phyloP scores from a whole-genome alignment of 1,140 invertebrate genomes.

The Sycobia sp. region DNA sequence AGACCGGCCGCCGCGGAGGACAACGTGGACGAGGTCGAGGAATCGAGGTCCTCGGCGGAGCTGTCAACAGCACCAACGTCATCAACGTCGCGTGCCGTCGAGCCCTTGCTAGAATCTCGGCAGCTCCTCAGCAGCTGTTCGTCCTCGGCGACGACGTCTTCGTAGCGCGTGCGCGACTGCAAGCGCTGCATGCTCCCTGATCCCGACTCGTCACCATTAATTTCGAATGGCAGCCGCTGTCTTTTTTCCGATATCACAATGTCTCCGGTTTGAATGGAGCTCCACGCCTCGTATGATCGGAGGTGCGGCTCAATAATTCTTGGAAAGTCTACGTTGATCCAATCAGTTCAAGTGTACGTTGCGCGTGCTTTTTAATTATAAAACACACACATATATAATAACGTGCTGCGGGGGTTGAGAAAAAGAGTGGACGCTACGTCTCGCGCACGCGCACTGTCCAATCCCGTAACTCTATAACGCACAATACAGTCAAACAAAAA shows the following conservation, averaged over 20 bases:
- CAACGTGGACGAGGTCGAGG: not conserved
- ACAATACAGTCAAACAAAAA: too few relatives aligned
- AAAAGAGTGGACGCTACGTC: not conserved
- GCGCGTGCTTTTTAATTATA: too few relatives aligned
- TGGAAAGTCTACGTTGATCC: too few relatives aligned
- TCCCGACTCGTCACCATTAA: conserved; percentile 22
- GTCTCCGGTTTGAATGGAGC: too few relatives aligned
- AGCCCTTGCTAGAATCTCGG: conserved; percentile 46
- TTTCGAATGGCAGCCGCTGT: not conserved
- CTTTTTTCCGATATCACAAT: too few relatives aligned
- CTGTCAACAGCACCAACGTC: conserved; percentile 44
- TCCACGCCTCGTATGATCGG: too few relatives aligned
- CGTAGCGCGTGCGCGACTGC: conserved; percentile 50
- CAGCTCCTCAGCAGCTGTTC: conserved; percentile 55
- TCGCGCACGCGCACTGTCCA: not conserved
- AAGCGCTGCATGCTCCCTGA: conserved; percentile 3
- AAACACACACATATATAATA: too few relatives aligned
- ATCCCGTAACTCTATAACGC: too few relatives aligned
- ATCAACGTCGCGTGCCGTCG: conserved; percentile 51
- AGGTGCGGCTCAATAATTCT: too few relatives aligned
- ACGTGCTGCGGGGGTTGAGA: not conserved
- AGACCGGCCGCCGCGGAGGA: conserved; percentile 37
- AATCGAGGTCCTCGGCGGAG: conserved; percentile 44
- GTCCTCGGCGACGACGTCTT: conserved; percentile 51
- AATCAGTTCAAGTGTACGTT: too few relatives aligned